Conservation (phyloP, 2,797 vertebrate species). For the Notolabrus celidotus region DNA sequence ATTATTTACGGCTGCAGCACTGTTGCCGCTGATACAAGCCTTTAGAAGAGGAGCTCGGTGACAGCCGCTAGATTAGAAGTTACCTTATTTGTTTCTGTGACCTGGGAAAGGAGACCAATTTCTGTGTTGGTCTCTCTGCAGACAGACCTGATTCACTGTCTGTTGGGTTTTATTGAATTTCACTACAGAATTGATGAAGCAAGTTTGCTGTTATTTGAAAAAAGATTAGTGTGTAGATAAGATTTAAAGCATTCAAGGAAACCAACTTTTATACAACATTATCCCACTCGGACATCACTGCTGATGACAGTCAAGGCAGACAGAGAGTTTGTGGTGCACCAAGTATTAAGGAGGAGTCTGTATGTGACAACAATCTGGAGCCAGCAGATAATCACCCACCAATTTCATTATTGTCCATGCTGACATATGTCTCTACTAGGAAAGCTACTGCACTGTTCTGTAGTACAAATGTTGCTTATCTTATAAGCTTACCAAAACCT, state of each 20-base stretch:
- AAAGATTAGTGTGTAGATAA: slow-evolving; percentile 54
- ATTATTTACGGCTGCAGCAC: slow-evolving; percentile 75
- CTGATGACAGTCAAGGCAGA: neutral
- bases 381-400: neutral
- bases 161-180: slow-evolving; percentile 61
- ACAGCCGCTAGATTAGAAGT: slow-evolving; percentile 80
- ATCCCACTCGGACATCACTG: neutral
- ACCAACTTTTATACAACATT: slow-evolving; percentile 43
- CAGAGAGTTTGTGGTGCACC: neutral
- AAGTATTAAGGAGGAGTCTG: neutral
- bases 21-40: slow-evolving; percentile 71
- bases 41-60: slow-evolving; percentile 67
- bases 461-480: no score
- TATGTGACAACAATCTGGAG: neutral
- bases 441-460: neutral
- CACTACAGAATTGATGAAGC: slow-evolving; percentile 36
- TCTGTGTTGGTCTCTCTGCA: slow-evolving; percentile 41
- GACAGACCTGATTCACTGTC: slow-evolving; percentile 62
- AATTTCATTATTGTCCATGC: no score
- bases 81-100: slow-evolving; percentile 77
- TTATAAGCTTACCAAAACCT: no score
- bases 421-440: no score
- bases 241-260: slow-evolving; percentile 24
- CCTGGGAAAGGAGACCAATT: slow-evolving; percentile 70
- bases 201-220: slow-evolving; percentile 45